These are phyloP conservation scores for Molossus molossus DNA, from an alignment of 2,797 vertebrate genomes.

Conservation along the genomic window DNA sequence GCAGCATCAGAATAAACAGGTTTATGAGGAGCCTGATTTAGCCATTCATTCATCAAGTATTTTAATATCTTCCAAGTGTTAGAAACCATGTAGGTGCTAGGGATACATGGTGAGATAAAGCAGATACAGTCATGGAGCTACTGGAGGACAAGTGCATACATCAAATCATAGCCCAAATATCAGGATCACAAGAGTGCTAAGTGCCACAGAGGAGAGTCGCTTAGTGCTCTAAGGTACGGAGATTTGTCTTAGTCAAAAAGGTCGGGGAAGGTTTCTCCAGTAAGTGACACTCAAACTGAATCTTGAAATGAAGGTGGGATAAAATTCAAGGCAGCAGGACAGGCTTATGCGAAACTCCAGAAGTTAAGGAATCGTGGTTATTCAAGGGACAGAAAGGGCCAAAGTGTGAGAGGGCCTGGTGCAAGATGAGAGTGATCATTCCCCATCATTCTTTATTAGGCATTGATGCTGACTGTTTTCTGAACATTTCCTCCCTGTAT, in stretches of 20 bases:
- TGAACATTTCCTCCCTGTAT: not conserved
- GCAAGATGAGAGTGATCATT: not conserved
- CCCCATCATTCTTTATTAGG: slow-evolving; percentile 10
- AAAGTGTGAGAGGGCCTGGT: not conserved
- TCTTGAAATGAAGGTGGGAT: not conserved
- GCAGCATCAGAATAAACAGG: not conserved
- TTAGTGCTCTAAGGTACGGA: not conserved
- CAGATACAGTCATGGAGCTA: not conserved
- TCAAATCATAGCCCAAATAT: not conserved
- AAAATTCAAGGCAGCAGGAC: slow-evolving; percentile 12
- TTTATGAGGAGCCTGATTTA: not conserved
- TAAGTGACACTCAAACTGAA: not conserved
- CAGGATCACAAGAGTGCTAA: not conserved
- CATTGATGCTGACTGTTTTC: not conserved
- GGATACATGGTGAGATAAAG: not conserved
- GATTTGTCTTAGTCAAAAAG: not conserved
- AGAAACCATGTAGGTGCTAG: not conserved
- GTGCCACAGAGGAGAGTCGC: not conserved
- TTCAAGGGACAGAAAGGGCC: not conserved
- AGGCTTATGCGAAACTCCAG: not conserved
- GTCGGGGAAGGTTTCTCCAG: not conserved
- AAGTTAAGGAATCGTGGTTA: not conserved
- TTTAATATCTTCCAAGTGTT: not conserved
- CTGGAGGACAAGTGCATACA: not conserved
- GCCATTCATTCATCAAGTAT: not conserved